Base-by-base conservation (phyloP, 1,140 invertebrate genomes). In the Gryllus bimaculatus region DNA sequence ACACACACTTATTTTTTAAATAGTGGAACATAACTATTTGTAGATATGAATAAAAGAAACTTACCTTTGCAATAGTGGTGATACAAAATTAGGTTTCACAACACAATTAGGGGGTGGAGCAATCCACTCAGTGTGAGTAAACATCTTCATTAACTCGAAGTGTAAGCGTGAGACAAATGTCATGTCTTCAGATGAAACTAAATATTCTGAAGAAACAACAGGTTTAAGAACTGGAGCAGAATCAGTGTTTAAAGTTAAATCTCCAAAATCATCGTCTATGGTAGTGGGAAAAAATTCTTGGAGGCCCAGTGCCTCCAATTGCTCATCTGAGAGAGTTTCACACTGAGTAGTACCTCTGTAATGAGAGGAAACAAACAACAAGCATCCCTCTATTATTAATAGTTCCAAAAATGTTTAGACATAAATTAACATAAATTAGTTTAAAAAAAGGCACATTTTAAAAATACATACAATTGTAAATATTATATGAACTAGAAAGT, bases 271-370 rank as follows among this genome's bases (percentile, higher is more conserved):
- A 73, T 86, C 83, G 73, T 94, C 89, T 7, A 90, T 87, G 83
- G 91, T 92, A 0, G 90, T 91, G 0, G 96, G 96, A 82, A 98
- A 98, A 80, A 93, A 87, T 83, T 90, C 85, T 78, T 87, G 86
- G 12, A 97, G 90, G 83, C 96, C 94, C 47, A 88, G 83, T 74
- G 90, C 86, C 0, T 91, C 89, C 79, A 91, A 89, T 81, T 94
- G 90, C 74, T 96, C 94, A 81, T 97, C 95, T 8, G 91, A 90
- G 83, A 90, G 86, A 48, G 87, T 87, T 80, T 90, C 88, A 77
- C 89, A 89, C 82, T 89, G 88, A 77, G 75, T 78, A 81, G 80
- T 54, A 79, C 79, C 39, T 82, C 83, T 80, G 39, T 4, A 20
- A 66, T 13, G 54, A 66, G 1, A 66, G 7, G 54, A 66, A 66